A percentile compares a stretch with the other conserved stretches of the same genome.
These are phyloP conservation scores for Epizoanthus illoricatus DNA, from an alignment of 92 coral and sea anemone species.

Conservation along the genomic window DNA sequence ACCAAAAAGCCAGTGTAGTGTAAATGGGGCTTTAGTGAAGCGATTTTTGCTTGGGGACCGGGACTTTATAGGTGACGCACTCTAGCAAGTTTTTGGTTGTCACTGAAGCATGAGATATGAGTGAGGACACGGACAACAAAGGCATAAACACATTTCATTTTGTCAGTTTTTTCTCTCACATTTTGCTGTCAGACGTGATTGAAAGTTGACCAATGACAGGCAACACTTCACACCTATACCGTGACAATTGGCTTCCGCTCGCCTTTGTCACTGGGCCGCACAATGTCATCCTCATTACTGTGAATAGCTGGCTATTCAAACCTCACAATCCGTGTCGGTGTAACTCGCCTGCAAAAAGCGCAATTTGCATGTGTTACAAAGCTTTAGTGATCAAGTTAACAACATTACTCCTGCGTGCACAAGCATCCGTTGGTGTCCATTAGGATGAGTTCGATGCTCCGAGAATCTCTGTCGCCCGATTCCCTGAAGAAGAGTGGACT, in stretches of 20 bases:
- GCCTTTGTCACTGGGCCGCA: constrained; percentile 20
- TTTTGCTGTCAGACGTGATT: background rate
- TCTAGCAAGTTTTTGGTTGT: too few species aligned
- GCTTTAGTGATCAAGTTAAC: background rate
- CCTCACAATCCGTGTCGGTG: constrained; percentile 13
- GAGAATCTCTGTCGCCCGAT: background rate
- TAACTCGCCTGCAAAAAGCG: constrained; percentile 26
- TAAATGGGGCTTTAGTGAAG: too few species aligned
- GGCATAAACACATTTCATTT: background rate
- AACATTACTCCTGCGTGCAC: background rate
- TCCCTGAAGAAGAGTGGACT: too few species aligned
- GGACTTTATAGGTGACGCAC: too few species aligned
- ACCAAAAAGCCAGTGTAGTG: too few species aligned
- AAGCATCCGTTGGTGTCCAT: background rate
- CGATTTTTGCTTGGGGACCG: too few species aligned
- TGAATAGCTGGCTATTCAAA: constrained; percentile 29
- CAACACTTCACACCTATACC: constrained; percentile 35
- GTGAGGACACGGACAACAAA: background rate
- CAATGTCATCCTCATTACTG: constrained; percentile 26
- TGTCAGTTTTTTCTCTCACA: constrained; percentile 15
- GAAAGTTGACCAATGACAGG: constrained; percentile 12
- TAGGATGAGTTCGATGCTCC: background rate
- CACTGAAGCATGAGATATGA: too few species aligned
- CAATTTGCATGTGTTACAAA: constrained; percentile 44
- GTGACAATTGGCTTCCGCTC: constrained; percentile 37